Percentiles rank a stretch among this genome's conserved stretches.
These are phyloP conservation scores for Anser cygnoides DNA, from an alignment of 2,113 vertebrate genomes.

Conservation along the genomic window DNA sequence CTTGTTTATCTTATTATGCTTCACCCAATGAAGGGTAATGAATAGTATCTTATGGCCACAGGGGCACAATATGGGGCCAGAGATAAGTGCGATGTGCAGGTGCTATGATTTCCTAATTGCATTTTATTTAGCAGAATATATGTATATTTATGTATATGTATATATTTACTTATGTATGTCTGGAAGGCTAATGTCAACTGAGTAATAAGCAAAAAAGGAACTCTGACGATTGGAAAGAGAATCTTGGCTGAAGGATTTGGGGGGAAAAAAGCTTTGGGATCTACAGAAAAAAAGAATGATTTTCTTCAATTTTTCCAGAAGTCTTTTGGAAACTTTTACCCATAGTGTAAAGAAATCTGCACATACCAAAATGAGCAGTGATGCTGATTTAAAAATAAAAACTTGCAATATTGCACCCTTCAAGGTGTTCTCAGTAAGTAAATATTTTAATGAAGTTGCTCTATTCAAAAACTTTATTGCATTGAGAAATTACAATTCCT, in stretches of 20 bases:
- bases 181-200: neutral
- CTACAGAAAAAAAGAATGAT: neutral
- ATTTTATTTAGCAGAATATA: neutral
- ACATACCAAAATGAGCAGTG: neutral
- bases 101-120: neutral
- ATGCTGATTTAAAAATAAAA: neutral
- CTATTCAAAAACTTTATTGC: neutral
- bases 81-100: neutral
- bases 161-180: neutral
- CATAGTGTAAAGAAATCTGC: neutral
- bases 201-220: neutral
- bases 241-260: neutral
- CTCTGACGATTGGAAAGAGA: neutral
- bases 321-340: neutral
- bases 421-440: neutral
- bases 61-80: neutral
- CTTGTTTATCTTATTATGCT: neutral
- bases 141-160: neutral
- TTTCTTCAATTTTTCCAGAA: neutral
- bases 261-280: neutral
- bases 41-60: neutral
- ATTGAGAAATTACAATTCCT: neutral
- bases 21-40: neutral
- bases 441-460: neutral
- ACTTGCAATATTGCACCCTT: neutral